Base-by-base conservation (phyloP, 2,113 vertebrate genomes). In the Phalacrocorax pelagicus region DNA sequence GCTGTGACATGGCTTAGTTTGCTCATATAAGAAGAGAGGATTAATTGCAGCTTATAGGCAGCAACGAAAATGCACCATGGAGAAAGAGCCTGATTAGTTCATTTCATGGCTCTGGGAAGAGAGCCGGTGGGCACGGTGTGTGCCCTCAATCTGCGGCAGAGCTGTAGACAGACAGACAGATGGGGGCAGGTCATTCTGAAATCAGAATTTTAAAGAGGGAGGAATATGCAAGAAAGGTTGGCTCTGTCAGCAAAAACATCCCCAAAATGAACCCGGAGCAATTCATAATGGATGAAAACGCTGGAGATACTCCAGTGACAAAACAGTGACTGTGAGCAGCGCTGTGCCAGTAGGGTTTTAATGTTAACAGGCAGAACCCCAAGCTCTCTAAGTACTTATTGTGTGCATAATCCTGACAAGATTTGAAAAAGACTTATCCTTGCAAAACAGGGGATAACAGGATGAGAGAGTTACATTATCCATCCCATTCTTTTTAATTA, bases 401-500 rank as follows among this genome's bases (percentile, higher is more conserved):
- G 91, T 79, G 61, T 38, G 34, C 49, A 0, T 87, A 89, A 95
- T 94, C 94, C 96, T 27, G 61, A 47, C 51, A 12, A 2, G 75
- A 30, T 70, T 51, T 42, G 58, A 16, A 58, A 58, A 29, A 57
- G 61, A n/a, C 32, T 96, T 54, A 93, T 54, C 87, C 94, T 58
- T 27, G 69, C 91, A 49, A 87, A 55, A 65, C 22, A 24, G 78
- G 29, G 82, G 86, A 2, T 89, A 91, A 94, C 92, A 6, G 92
- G 81, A 85, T 96, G 86, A 89, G 40, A 90, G 75, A 62, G 42
- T 70, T 46, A 5, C 24, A 52, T 79, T 63, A 67, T 79, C 61
- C 72, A 26, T 38, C 88, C 86, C 80, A 75, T 92, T 93, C 83
- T 94, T 88, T 24, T 29, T 87, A 90, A 96, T 97, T 83, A 94